Conservation (phyloP, 2,888 invertebrate genomes). For the Gerris lacustris region DNA sequence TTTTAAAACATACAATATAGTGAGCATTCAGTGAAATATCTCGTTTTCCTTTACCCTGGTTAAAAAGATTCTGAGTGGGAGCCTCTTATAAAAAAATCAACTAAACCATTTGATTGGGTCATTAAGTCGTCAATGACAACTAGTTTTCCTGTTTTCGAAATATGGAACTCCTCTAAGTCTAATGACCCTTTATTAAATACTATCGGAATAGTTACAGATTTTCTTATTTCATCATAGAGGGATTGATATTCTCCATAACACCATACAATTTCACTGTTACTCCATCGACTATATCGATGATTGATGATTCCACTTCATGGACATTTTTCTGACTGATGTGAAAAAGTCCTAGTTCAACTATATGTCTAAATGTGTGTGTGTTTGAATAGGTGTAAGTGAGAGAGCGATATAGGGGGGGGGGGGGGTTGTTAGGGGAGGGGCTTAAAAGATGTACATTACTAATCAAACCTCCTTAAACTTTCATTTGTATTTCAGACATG, state of each 20-base stretch:
- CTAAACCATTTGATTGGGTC: neutral
- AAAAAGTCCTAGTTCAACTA: no score
- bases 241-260: neutral
- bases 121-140: neutral
- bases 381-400: no score
- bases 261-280: neutral
- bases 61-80: slow-evolving; percentile 27
- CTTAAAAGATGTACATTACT: no score
- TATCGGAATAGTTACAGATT: no score
- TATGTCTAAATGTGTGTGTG: no score
- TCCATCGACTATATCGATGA: neutral
- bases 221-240: neutral
- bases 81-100: neutral
- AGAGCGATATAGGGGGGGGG: no score
- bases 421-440: no score
- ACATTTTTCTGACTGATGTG: no score
- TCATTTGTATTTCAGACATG: no score
- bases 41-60: slow-evolving; percentile 28
- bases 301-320: no score
- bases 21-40: slow-evolving; percentile 29
- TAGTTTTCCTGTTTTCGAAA: neutral
- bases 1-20: slow-evolving; percentile 29
- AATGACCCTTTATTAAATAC: neutral
- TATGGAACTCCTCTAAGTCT: neutral
- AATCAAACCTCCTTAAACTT: no score